phyloP scores from a whole-genome alignment of 2,888 invertebrate genomes.

The Dryobota labecula region DNA sequence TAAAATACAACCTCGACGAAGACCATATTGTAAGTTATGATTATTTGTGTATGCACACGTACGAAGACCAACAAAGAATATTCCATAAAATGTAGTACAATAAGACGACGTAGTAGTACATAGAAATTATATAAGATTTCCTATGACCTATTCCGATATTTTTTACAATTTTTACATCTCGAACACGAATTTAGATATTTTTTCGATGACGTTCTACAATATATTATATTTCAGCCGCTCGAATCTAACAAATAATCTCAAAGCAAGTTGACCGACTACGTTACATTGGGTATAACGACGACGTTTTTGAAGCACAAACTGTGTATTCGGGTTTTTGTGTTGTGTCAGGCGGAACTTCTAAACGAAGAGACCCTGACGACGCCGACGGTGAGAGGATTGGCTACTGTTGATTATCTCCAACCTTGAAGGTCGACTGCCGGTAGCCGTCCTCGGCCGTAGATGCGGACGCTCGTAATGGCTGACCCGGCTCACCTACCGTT shows the following conservation, averaged over 20 bases:
- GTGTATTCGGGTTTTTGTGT: slow-evolving; percentile 26
- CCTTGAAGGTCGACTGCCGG: slow-evolving; percentile 76
- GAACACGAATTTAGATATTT: slow-evolving; percentile 33
- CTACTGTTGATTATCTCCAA: slow-evolving; percentile 65
- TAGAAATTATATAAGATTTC: slow-evolving; percentile 21
- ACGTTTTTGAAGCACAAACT: slow-evolving; percentile 40
- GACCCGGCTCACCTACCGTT: slow-evolving; percentile 66
- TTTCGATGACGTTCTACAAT: background rate
- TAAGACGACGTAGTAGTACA: background rate
- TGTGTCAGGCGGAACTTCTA: slow-evolving; percentile 17
- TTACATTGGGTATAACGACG: slow-evolving; percentile 3
- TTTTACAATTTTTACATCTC: slow-evolving; percentile 38
- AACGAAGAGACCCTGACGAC: slow-evolving; percentile 24
- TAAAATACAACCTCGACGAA: background rate
- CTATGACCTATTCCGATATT: slow-evolving; percentile 31
- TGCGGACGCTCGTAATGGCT: slow-evolving; percentile 75
- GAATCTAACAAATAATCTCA: background rate
- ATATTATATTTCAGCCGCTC: slow-evolving; percentile 10
- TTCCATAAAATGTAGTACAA: slow-evolving; percentile 1
- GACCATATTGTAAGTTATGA: background rate
- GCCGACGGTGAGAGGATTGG: background rate
- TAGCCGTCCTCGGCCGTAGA: slow-evolving; percentile 79
- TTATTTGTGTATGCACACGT: background rate
- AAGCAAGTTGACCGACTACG: background rate
- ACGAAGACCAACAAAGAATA: slow-evolving; percentile 5